These are phyloP conservation scores for Catajapyx aquilonaris DNA, from an alignment of 1,140 invertebrate genomes.

Conservation along the genomic window DNA sequence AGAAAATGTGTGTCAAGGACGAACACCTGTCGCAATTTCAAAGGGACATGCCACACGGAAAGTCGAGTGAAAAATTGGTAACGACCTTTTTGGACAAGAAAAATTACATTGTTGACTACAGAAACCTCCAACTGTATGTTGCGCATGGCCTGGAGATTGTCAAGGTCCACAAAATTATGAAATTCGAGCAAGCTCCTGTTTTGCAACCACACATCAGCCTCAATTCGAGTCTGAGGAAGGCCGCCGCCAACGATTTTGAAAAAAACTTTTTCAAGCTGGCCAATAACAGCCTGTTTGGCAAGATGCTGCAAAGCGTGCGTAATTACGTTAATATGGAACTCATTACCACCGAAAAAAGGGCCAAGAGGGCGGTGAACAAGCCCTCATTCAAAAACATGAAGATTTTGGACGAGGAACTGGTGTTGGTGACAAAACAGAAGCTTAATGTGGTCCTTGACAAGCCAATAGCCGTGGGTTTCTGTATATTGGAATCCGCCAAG, in stretches of 20 bases:
- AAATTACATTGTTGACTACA: conserved; percentile 8
- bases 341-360: too few species aligned
- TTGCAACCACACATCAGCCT: conserved; percentile 5
- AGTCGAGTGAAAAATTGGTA: conserved; percentile 5
- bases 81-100: conserved; percentile 3
- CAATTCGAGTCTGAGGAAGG: background rate
- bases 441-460: too few species aligned
- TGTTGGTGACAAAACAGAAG: too few species aligned
- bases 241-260: conserved; percentile 4
- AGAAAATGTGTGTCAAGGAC: conserved; percentile 16
- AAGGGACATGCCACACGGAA: background rate
- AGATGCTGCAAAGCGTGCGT: too few species aligned
- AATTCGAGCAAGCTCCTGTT: conserved; percentile 5
- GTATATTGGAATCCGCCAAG: too few species aligned
- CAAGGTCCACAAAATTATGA: conserved; percentile 6
- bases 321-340: too few species aligned
- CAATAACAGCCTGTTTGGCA: too few species aligned
- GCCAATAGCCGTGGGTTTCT: too few species aligned
- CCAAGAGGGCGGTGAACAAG: too few species aligned
- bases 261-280: conserved; percentile 5
- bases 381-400: too few species aligned
- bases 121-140: conserved; percentile 3
- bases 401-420: too few species aligned
- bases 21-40: conserved; percentile 6
- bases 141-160: conserved; percentile 3